A percentile compares a stretch with the other conserved stretches of the same genome.
These are phyloP conservation scores for Syritta pipiens DNA, from an alignment of 2,888 invertebrate species.

Conservation along the genomic window DNA sequence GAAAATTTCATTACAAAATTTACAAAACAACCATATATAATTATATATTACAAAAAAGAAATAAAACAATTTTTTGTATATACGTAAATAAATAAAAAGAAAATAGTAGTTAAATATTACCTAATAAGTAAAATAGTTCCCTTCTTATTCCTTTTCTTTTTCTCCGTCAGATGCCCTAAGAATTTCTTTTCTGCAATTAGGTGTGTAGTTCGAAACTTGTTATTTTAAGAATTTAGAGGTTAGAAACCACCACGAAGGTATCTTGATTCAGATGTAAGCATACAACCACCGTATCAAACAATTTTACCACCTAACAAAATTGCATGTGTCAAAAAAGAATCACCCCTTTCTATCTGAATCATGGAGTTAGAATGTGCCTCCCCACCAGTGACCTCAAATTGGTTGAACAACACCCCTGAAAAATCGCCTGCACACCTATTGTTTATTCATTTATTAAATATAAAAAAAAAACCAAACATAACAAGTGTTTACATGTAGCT, in stretches of 20 bases:
- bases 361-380: not conserved
- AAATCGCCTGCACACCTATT: not conserved
- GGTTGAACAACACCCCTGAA: not conserved
- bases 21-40: constrained; percentile 15
- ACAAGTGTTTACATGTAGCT: constrained; percentile 54
- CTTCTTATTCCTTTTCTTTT: not conserved
- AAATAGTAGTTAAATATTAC: constrained; percentile 29
- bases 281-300: constrained; percentile 53
- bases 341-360: not conserved
- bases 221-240: not conserved
- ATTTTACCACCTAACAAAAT: constrained; percentile 37
- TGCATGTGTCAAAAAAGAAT: constrained; percentile 22
- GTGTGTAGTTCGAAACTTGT: too few species aligned
- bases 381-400: not conserved
- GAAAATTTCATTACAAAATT: constrained; percentile 29
- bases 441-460: too few species aligned
- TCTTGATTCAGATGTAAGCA: constrained; percentile 12
- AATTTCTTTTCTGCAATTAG: constrained; percentile 16
- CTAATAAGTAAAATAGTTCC: constrained; percentile 32
- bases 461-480: constrained; percentile 1
- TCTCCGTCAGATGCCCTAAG: constrained; percentile 3
- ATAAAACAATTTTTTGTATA: constrained; percentile 59
- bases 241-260: not conserved
- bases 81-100: constrained; percentile 26
- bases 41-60: constrained; percentile 40